These are phyloP conservation scores for Entomobrya proxima DNA, from an alignment of 2,888 invertebrate species.

Conservation along the genomic window DNA sequence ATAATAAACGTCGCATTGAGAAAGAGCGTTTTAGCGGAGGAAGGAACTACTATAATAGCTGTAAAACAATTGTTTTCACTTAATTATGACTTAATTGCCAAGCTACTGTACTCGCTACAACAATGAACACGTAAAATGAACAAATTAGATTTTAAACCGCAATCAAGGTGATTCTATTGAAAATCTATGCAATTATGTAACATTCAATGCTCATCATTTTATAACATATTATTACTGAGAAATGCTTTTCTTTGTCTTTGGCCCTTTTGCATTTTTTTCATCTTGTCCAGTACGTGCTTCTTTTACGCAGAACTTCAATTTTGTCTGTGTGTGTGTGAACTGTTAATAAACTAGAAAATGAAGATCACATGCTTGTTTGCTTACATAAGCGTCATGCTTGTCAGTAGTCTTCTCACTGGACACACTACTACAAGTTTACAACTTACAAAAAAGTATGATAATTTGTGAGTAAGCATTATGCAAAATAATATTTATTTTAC, in stretches of 20 bases:
- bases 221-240: too few relatives aligned
- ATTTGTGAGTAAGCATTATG: constrained; percentile 57
- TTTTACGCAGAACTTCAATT: not conserved
- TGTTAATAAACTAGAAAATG: constrained; percentile 5
- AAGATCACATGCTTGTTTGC: constrained; percentile 42
- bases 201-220: too few relatives aligned
- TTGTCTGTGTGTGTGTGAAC: not conserved
- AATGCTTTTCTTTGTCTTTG: too few relatives aligned
- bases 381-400: constrained; percentile 17
- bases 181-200: not conserved
- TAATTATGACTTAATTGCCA: constrained; percentile 33
- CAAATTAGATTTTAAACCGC: constrained; percentile 9
- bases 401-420: not conserved
- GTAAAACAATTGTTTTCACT: not conserved
- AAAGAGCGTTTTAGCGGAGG: too few relatives aligned
- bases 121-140: constrained; percentile 21
- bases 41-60: not conserved
- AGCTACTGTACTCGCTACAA: not conserved
- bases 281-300: not conserved
- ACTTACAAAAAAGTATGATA: constrained; percentile 23
- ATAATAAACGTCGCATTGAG: constrained; percentile 9
- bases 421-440: not conserved
- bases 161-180: too few relatives aligned
- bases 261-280: not conserved
- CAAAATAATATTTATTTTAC: constrained; percentile 60